Conservation (phyloP, 2,113 vertebrate species). For the Oncorhynchus mykiss region DNA sequence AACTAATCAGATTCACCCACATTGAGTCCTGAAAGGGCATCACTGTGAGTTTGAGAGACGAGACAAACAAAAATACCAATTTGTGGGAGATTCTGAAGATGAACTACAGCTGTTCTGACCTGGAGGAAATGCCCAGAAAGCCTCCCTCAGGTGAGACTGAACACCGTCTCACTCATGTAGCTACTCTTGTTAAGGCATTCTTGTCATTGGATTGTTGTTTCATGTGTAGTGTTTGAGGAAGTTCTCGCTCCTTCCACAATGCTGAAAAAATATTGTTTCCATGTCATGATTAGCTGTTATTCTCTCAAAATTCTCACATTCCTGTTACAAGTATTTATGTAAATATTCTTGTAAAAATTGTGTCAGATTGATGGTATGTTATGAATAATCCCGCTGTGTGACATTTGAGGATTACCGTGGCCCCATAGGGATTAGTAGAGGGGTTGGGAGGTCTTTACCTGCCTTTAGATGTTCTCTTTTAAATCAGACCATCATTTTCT, state of each 20-base stretch:
- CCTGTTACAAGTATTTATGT: too few species aligned
- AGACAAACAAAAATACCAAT: background rate
- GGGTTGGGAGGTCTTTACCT: background rate
- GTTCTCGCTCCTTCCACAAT: too few species aligned
- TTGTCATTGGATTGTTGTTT: too few species aligned
- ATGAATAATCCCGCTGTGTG: background rate
- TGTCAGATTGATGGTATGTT: too few species aligned
- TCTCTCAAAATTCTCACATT: too few species aligned
- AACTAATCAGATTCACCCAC: background rate
- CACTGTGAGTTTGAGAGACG: too few species aligned
- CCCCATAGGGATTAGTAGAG: background rate
- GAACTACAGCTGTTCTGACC: slow-evolving; percentile 16
- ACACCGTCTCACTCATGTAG: background rate
- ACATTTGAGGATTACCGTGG: background rate
- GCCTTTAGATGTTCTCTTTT: too few species aligned
- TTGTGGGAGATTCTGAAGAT: slow-evolving; percentile 11
- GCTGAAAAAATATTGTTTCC: too few species aligned
- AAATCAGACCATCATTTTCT: background rate
- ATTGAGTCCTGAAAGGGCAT: background rate
- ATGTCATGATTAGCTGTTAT: too few species aligned
- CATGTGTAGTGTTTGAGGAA: too few species aligned
- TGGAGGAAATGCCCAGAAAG: background rate
- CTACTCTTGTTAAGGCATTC: background rate
- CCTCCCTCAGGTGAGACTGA: slow-evolving; percentile 28
- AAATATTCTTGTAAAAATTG: too few species aligned